A percentile compares a stretch with the other conserved stretches of the same genome.
Conservation (phyloP, 2,113 vertebrate genomes). For the Pluvialis apricaria region DNA sequence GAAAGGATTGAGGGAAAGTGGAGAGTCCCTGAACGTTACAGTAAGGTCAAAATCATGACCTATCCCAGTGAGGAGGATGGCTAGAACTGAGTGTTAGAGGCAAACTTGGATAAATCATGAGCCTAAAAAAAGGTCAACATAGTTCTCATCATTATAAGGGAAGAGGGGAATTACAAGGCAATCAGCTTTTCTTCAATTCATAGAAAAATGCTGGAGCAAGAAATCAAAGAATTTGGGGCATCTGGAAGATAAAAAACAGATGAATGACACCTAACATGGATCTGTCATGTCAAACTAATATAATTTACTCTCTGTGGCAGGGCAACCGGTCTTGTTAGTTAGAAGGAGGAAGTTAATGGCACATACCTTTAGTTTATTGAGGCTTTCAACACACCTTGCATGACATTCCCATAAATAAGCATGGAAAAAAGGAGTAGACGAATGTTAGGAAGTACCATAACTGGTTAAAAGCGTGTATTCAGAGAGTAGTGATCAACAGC, state of each 20-base stretch:
- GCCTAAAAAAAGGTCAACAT: background rate
- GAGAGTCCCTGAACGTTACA: background rate
- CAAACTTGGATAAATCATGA: background rate
- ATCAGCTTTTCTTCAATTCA: background rate
- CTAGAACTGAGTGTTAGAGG: background rate
- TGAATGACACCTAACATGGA: background rate
- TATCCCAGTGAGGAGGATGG: accelerated
- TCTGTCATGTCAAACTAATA: background rate
- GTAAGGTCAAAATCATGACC: background rate
- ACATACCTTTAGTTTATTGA: background rate
- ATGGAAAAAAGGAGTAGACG: background rate
- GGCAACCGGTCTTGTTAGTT: background rate
- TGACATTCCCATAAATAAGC: background rate
- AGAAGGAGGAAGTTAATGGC: background rate
- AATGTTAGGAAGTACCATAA: background rate
- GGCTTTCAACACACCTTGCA: background rate
- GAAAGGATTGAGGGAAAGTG: background rate
- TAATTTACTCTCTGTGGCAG: background rate
- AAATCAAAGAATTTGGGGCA: background rate
- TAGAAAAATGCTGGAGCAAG: background rate
- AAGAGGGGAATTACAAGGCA: background rate
- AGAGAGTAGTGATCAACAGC: background rate
- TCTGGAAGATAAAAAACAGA: background rate
- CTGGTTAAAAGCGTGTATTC: background rate
- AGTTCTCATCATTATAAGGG: background rate